These are phyloP conservation scores for Chrysina gloriosa DNA, from an alignment of 2,888 invertebrate genomes.

Conservation along the genomic window DNA sequence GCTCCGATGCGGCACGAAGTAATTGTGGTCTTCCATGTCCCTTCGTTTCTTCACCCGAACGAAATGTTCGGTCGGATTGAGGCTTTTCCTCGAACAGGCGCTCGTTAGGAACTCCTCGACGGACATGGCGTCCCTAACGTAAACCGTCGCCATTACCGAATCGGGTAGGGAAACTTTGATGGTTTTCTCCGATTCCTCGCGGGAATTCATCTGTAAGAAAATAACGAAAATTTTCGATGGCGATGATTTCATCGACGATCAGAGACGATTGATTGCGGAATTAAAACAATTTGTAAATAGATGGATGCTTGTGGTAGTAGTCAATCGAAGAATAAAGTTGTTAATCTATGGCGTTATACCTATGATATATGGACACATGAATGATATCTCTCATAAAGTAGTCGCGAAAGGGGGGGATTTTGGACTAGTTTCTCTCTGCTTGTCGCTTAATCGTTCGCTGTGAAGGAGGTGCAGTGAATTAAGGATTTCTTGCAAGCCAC, in stretches of 20 bases:
- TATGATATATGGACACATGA: no score
- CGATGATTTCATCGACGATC: not conserved
- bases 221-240: not conserved
- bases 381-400: no score
- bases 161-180: conserved; percentile 92
- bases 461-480: no score
- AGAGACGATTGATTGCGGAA: not conserved
- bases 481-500: no score
- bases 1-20: conserved; percentile 94
- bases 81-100: conserved; percentile 90
- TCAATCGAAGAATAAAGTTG: no score
- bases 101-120: conserved; percentile 95
- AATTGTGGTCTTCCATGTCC: conserved; percentile 96
- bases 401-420: no score
- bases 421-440: no score
- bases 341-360: no score
- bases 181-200: conserved; percentile 88
- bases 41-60: conserved; percentile 93
- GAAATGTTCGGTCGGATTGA: conserved; percentile 96
- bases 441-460: no score
- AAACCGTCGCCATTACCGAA: conserved; percentile 83
- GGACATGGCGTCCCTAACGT: conserved; percentile 91
- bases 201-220: conserved; percentile 83
- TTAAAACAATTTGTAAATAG: no score
- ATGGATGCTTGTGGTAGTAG: no score